Conservation (phyloP, 2,888 invertebrate species). For the Lycocerus yunnanus region DNA sequence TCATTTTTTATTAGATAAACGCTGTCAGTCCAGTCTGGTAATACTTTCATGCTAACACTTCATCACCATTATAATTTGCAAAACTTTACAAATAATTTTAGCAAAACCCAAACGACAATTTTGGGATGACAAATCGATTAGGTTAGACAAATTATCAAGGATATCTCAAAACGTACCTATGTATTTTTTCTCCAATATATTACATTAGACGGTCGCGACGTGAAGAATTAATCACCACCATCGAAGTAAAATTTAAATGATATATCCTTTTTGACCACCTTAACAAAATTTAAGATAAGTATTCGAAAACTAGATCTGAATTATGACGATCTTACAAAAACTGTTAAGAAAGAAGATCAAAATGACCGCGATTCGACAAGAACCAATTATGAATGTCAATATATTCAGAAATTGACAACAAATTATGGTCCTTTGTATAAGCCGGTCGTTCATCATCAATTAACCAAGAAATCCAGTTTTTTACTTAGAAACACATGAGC, state of each 20-base stretch:
- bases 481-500: slow-evolving; percentile 35
- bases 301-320: slow-evolving; percentile 6
- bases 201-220: background rate
- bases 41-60: slow-evolving; percentile 29
- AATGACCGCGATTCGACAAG: slow-evolving; percentile 42
- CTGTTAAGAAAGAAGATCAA: slow-evolving; percentile 32
- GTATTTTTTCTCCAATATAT: background rate
- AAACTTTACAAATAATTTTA: slow-evolving; percentile 34
- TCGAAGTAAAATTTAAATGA: background rate
- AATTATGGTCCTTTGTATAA: slow-evolving; percentile 57
- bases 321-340: slow-evolving; percentile 17
- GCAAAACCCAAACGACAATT: background rate
- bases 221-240: background rate
- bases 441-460: slow-evolving; percentile 57
- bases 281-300: background rate
- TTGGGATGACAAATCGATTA: background rate
- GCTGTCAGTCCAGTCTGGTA: slow-evolving; percentile 27
- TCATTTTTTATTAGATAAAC: slow-evolving; percentile 38
- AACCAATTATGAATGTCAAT: slow-evolving; percentile 54
- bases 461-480: slow-evolving; percentile 50
- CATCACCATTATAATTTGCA: slow-evolving; percentile 28
- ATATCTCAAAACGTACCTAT: background rate
- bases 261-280: background rate
- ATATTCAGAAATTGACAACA: slow-evolving; percentile 58
- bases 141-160: background rate